Evolutionary conservation across 2,113 vertebrate species (phyloP).

Genomic region (Thunnus maccoyii): DNA sequence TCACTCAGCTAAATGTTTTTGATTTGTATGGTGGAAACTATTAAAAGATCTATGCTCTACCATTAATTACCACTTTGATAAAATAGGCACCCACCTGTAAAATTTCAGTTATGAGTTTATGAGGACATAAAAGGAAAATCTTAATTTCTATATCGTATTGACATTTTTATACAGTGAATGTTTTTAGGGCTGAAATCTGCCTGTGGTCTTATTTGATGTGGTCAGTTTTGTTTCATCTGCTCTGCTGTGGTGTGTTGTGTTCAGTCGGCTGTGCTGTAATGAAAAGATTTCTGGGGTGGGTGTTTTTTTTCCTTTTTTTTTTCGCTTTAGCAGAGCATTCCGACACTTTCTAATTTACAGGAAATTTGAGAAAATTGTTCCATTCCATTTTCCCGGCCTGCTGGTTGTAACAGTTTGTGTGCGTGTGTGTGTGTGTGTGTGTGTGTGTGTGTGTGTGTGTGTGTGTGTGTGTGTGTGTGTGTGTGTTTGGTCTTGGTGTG

Average conservation of each 20-base stretch:
- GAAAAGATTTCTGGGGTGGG: conserved; percentile 58
- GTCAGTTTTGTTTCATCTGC: conserved; percentile 37
- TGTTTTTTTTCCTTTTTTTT: conserved; percentile 20
- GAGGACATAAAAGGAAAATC: too few species aligned
- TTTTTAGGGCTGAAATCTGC: not conserved
- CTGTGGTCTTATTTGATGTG: conserved; percentile 21
- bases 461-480: conserved; percentile 17
- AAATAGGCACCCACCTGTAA: too few species aligned
- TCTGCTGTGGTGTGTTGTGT: conserved; percentile 20
- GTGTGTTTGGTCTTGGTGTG: conserved; percentile 18
- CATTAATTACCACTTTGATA: too few species aligned
- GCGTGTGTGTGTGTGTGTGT: not conserved
- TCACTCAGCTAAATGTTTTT: too few species aligned
- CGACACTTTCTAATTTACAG: conserved; percentile 89
- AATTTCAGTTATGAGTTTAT: too few species aligned
- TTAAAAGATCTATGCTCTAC: too few species aligned
- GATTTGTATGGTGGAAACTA: too few species aligned
- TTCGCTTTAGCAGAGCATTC: conserved; percentile 58
- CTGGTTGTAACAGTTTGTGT: conserved; percentile 13
- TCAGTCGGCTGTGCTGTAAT: conserved; percentile 56
- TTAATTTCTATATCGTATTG: not conserved
- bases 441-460: conserved; percentile 4
- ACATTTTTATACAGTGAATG: not conserved
- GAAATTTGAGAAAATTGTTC: conserved; percentile 90
- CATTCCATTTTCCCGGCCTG: conserved; percentile 83